Base-by-base conservation (phyloP, 2,888 invertebrate genomes). In the Oscheius sp. region DNA sequence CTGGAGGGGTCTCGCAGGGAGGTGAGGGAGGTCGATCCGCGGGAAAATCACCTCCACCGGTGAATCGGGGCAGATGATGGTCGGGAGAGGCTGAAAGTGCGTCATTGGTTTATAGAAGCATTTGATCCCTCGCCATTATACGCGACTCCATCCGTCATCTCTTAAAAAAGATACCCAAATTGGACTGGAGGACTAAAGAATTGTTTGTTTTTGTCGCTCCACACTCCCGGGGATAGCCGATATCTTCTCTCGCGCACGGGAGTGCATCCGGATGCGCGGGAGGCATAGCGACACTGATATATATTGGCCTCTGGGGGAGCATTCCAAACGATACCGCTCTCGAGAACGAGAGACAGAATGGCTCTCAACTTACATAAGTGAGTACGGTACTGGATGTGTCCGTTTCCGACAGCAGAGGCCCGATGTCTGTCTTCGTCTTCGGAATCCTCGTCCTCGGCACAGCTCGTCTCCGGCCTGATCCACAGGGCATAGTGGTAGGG, bases 401-500 rank as follows among this genome's bases (percentile, higher is more conserved):
- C 74, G 66, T 74, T 74, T 47, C 74, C 68, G 58, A 74, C 35
- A 33, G 50, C 62, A 10, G 68, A 53, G 13, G 32, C 35, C 13
- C n/a, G 32, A 11, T 47, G 66, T 11, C 60, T 59, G 48, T 71
- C 71, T 48, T 80, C 78, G 47, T 63, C n/a, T 1, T 21, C 50
- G 33, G 72, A 58, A 68, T 81, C 80, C 53, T 80, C 81, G 60
- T 81, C 81, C 29, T 68, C 68, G 55, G 74, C 73, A 33, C 81
- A 79, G 58, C 76, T 79, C 33, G 77, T 78, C 78, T 85, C 82
- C 70, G 87, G 86, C 62, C 86, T 79, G 35, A 87, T 88, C 87
- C 88, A 88, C 11, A 88, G 70, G 5, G 85, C 88, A 75, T 88
- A 88, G 76, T 88, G 88, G 75, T 83, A 88, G 9, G 88, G 88